phyloP scores from a whole-genome alignment of 2,888 invertebrate species.

The Chymomyza fuscimana region DNA sequence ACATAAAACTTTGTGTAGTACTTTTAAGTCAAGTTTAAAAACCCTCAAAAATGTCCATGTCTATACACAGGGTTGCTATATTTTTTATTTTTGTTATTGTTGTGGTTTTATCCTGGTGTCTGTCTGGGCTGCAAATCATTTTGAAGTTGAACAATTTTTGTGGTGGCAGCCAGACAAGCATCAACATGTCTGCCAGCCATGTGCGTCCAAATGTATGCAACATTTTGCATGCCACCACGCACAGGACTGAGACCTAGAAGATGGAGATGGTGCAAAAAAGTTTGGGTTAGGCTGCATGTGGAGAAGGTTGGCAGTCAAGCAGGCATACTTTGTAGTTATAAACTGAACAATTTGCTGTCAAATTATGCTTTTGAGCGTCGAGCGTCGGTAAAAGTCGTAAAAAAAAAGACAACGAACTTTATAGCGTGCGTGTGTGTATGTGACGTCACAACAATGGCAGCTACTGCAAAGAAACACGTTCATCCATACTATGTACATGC shows the following conservation, averaged over 20 bases:
- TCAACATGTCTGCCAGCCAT: conserved; percentile 3
- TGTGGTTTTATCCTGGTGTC: not conserved
- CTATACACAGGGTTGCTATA: not conserved
- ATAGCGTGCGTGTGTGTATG: not conserved
- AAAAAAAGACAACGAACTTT: not conserved
- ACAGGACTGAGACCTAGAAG: not conserved
- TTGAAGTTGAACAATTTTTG: conserved; percentile 5
- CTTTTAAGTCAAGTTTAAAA: conserved; percentile 4
- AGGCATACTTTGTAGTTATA: conserved; percentile 53
- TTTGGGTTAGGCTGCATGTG: not conserved
- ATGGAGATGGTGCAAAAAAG: not conserved
- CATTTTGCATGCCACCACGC: conserved; percentile 41
- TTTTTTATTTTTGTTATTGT: not conserved
- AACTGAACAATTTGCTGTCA: conserved; percentile 64
- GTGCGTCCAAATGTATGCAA: conserved; percentile 14
- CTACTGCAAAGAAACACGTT: not conserved
- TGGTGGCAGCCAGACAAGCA: not conserved
- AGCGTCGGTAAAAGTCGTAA: conserved; percentile 16
- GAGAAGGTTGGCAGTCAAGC: not conserved
- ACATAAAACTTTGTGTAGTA: conserved; percentile 4
- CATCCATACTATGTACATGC: not conserved
- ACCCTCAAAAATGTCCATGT: not conserved
- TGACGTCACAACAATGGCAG: not conserved
- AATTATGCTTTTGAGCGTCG: conserved; percentile 54
- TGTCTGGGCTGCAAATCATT: not conserved